These are phyloP conservation scores for Drosophila baimaii DNA, from an alignment of 1,140 invertebrate genomes.

Conservation along the genomic window DNA sequence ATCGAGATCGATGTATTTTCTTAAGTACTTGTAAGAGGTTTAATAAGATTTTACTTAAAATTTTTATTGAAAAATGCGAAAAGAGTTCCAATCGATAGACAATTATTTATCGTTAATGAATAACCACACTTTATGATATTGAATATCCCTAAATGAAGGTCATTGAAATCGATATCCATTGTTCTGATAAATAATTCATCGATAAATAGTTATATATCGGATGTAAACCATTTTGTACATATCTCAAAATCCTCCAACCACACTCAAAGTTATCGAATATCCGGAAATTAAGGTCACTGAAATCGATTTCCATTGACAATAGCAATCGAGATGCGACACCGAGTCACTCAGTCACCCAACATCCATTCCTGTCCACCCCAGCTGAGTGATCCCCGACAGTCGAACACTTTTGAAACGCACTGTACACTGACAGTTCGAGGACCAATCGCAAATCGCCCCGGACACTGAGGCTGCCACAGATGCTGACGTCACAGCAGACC, in stretches of 20 bases:
- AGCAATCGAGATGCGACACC: not conserved
- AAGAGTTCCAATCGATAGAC: too few relatives aligned
- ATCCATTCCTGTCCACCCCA: not conserved
- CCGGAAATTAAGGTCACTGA: not conserved
- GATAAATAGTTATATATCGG: not conserved
- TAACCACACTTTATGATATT: too few relatives aligned
- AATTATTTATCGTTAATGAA: too few relatives aligned
- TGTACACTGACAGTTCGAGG: slow-evolving; percentile 22
- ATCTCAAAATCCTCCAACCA: too few relatives aligned
- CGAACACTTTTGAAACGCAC: slow-evolving; percentile 25
- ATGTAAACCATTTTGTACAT: too few relatives aligned
- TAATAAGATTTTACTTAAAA: too few relatives aligned
- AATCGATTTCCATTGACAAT: not conserved
- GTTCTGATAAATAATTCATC: too few relatives aligned
- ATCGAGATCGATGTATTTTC: too few relatives aligned
- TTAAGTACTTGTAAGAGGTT: too few relatives aligned
- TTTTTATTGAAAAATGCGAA: too few relatives aligned
- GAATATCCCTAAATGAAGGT: too few relatives aligned
- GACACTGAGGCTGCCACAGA: not conserved
- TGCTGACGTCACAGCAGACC: slow-evolving; percentile 41
- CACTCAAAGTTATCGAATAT: not conserved
- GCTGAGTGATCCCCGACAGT: slow-evolving; percentile 3
- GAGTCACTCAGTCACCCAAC: not conserved
- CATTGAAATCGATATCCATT: too few relatives aligned
- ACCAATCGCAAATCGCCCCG: slow-evolving; percentile 9